These are phyloP conservation scores for Menura novaehollandiae DNA, from an alignment of 2,113 vertebrate species.

Conservation along the genomic window DNA sequence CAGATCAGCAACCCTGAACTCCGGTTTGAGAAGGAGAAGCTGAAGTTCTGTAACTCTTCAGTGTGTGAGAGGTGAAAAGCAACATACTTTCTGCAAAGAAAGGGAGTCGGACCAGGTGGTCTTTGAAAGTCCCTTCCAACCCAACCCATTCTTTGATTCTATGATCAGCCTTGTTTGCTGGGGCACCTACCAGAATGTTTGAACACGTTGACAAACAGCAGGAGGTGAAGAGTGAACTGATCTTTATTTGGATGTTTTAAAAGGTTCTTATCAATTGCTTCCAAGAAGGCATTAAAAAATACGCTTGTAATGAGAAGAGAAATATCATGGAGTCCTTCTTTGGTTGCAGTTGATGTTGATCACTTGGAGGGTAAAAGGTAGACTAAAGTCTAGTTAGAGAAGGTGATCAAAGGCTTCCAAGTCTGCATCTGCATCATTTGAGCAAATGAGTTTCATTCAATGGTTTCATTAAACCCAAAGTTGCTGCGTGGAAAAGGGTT, in stretches of 20 bases:
- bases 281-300: not conserved
- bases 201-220: not conserved
- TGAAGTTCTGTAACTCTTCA: not conserved
- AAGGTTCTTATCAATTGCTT: not conserved
- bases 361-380: not conserved
- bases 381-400: not conserved
- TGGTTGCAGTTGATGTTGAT: not conserved
- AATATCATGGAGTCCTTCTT: not conserved
- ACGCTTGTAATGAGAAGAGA: not conserved
- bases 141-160: not conserved
- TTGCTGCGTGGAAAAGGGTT: not conserved
- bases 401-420: not conserved
- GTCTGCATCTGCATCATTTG: not conserved
- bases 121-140: not conserved
- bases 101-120: not conserved
- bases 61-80: not conserved
- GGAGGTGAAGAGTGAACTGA: not conserved
- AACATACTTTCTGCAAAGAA: not conserved
- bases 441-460: not conserved
- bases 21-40: not conserved
- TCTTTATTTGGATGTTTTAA: not conserved
- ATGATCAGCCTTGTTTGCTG: not conserved
- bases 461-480: not conserved
- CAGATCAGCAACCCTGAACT: not conserved
- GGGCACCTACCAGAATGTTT: not conserved